Evolutionary conservation across 2,113 vertebrate genomes (phyloP).

Genomic region (Cardinalis cardinalis): DNA sequence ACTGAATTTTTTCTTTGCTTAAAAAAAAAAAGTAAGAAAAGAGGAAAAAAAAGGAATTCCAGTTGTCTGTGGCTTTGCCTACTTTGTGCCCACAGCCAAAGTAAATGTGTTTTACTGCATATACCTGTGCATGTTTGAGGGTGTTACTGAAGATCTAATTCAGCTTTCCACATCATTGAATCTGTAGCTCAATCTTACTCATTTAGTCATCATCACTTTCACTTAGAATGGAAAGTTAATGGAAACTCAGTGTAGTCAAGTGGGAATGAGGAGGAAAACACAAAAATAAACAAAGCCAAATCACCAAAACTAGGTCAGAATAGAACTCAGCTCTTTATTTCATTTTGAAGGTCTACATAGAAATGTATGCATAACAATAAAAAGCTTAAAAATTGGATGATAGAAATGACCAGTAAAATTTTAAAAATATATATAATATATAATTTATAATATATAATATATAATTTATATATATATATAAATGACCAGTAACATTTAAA

Average conservation of each 20-base stretch:
- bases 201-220: slow-evolving; percentile 1
- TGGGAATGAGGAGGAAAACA: slow-evolving; percentile 7
- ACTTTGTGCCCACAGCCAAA: not conserved
- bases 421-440: too few species aligned
- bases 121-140: not conserved
- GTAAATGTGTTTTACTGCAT: not conserved
- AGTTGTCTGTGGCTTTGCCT: not conserved
- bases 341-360: not conserved
- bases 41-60: not conserved
- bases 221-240: slow-evolving; percentile 40
- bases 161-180: slow-evolving; percentile 21
- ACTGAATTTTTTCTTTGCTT: not conserved
- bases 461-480: too few species aligned
- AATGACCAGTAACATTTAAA: not conserved
- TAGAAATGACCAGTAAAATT: not conserved
- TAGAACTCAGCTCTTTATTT: not conserved
- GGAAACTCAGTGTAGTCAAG: slow-evolving; percentile 10
- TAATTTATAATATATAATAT: too few species aligned
- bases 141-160: slow-evolving; percentile 30
- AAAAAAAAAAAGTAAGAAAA: not conserved
- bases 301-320: slow-evolving; percentile 5
- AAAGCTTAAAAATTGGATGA: not conserved
- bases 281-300: slow-evolving; percentile 19
- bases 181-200: slow-evolving; percentile 24
- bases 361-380: not conserved